Evolutionary conservation across 1,140 invertebrate species (phyloP).

Genomic region (Drosophila asahinai): DNA sequence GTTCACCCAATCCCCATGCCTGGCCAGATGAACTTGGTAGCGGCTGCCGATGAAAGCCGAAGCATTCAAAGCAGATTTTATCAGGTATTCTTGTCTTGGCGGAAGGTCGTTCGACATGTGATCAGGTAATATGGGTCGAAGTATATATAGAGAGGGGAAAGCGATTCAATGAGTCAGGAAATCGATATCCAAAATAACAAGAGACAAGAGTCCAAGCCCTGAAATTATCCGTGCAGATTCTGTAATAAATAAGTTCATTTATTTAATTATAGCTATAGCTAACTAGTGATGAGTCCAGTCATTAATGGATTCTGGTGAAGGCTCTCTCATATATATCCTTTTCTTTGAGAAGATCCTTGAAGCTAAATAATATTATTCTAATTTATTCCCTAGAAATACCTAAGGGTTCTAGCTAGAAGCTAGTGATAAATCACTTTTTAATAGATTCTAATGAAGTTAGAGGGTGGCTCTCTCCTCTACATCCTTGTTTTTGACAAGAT

Average conservation of each 20-base stretch:
- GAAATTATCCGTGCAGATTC: too few relatives aligned
- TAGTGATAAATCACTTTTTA: too few relatives aligned
- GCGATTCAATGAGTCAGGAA: not conserved
- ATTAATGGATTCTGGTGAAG: too few relatives aligned
- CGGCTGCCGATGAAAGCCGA: conserved; percentile 29
- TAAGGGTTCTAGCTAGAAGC: too few relatives aligned
- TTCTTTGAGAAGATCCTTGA: not conserved
- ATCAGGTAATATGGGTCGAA: conserved; percentile 11
- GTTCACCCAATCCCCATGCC: conserved; percentile 25
- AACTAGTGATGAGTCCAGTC: too few relatives aligned
- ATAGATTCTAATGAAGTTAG: too few relatives aligned
- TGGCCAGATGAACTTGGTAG: conserved; percentile 34
- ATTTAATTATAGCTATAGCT: too few relatives aligned
- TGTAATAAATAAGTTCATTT: too few relatives aligned
- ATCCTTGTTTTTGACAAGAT: not conserved
- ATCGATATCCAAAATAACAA: not conserved
- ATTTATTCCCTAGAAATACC: not conserved
- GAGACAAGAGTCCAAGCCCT: too few relatives aligned
- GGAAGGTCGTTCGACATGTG: conserved; percentile 38
- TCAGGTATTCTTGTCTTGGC: conserved; percentile 43
- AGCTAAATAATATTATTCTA: not conserved
- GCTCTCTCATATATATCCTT: too few relatives aligned
- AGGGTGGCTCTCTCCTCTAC: too few relatives aligned
- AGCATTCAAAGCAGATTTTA: conserved; percentile 33
- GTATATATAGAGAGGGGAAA: conserved; percentile 9